These are phyloP conservation scores for Machaerirhynchus nigripectus DNA, from an alignment of 2,113 vertebrate species.

Conservation along the genomic window DNA sequence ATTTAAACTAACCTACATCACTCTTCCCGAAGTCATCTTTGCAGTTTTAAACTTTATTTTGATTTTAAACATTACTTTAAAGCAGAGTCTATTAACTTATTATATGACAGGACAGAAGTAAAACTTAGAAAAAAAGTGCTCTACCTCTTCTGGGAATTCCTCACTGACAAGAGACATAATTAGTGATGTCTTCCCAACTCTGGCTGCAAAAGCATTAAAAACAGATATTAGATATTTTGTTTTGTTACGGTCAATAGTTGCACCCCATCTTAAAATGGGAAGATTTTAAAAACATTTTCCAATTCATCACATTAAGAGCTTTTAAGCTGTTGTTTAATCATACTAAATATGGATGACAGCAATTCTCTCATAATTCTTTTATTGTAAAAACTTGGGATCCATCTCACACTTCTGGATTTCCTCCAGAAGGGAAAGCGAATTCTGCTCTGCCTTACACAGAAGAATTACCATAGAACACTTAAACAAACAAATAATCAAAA, in stretches of 20 bases:
- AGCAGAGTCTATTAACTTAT: background rate
- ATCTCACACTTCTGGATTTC: background rate
- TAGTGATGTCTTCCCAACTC: conserved; percentile 97
- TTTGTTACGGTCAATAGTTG: background rate
- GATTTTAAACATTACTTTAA: background rate
- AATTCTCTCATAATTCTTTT: background rate
- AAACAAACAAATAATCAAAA: background rate
- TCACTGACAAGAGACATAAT: conserved; percentile 99
- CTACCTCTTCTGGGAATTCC: conserved; percentile 98
- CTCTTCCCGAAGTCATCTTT: background rate
- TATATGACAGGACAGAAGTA: background rate
- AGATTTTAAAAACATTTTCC: background rate
- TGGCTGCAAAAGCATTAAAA: conserved; percentile 81
- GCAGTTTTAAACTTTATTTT: background rate
- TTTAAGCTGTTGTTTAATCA: background rate
- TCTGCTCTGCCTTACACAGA: background rate
- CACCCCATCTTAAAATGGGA: background rate
- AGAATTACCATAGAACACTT: background rate
- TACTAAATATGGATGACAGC: background rate
- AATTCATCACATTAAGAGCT: background rate
- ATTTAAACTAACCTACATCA: background rate
- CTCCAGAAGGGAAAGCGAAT: background rate
- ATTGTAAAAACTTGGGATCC: background rate
- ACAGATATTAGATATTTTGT: conserved; percentile 30
- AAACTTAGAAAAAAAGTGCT: conserved; percentile 8